Percentiles rank a stretch among this genome's conserved stretches.
phyloP scores from a whole-genome alignment of 2,113 vertebrate genomes.

The Rynchops niger region DNA sequence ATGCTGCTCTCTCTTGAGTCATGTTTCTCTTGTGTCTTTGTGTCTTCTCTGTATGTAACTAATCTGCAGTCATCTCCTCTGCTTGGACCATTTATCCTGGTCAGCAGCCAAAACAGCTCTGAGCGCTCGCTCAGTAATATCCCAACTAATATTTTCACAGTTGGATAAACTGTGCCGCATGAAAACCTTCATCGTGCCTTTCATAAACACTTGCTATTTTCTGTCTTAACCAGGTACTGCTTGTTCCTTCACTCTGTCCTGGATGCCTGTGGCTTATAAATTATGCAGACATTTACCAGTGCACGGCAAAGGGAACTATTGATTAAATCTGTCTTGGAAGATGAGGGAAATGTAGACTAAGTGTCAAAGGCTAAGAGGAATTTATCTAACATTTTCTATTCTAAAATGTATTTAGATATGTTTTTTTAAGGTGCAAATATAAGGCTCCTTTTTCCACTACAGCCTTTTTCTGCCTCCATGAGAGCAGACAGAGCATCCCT shows the following conservation, averaged over 20 bases:
- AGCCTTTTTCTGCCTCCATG: neutral
- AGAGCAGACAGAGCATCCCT: neutral
- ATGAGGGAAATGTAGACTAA: conserved; percentile 20
- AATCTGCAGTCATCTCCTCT: conserved; percentile 36
- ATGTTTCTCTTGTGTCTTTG: neutral
- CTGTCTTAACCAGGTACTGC: conserved; percentile 47
- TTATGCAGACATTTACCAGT: conserved; percentile 62
- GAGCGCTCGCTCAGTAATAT: conserved; percentile 35
- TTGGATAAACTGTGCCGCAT: conserved; percentile 53
- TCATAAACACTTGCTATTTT: conserved; percentile 51
- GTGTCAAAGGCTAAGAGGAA: neutral
- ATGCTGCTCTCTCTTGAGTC: neutral
- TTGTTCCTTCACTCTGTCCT: conserved; percentile 46
- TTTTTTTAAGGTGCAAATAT: neutral
- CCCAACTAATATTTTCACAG: conserved; percentile 64
- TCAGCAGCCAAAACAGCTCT: neutral
- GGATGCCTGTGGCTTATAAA: conserved; percentile 55
- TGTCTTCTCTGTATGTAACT: neutral
- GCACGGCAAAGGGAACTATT: conserved; percentile 48
- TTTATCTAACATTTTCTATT: neutral
- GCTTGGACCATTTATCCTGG: conserved; percentile 43
- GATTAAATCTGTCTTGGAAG: conserved; percentile 58
- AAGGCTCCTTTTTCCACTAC: neutral
- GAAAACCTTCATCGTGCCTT: conserved; percentile 39
- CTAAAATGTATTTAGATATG: neutral